Evolutionary conservation across 2,797 vertebrate genomes (phyloP).

Genomic region (Intellagama lesueurii): DNA sequence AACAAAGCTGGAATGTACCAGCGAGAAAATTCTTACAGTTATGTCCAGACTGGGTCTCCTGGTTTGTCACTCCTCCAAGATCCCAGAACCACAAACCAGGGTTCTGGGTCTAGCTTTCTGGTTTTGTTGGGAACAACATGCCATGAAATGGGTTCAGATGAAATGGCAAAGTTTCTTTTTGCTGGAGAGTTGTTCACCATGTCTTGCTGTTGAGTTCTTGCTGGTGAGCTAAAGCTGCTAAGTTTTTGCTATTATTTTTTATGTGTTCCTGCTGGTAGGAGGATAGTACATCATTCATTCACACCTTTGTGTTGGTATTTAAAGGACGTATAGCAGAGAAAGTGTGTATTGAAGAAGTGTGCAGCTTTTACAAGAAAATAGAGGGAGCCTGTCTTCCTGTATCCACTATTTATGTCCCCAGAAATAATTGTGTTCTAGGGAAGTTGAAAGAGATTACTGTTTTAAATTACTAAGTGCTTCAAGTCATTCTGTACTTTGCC

Average conservation of each 20-base stretch:
- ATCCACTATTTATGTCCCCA: background rate
- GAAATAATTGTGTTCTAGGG: conserved; percentile 3
- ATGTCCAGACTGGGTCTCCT: background rate
- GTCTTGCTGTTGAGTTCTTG: too few species aligned
- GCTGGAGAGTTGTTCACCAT: background rate
- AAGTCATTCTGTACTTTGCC: background rate
- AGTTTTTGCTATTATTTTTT: too few species aligned
- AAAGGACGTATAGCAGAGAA: background rate
- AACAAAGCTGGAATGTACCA: background rate
- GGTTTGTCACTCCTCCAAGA: background rate
- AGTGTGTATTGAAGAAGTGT: background rate
- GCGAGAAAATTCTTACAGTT: background rate
- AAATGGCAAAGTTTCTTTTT: background rate
- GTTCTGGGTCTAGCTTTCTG: background rate
- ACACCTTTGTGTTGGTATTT: background rate
- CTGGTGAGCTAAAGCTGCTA: too few species aligned
- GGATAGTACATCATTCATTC: background rate
- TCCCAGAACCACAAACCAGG: background rate
- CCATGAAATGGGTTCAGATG: background rate
- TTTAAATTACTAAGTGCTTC: background rate
- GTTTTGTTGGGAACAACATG: background rate
- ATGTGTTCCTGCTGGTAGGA: background rate
- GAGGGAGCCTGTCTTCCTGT: background rate
- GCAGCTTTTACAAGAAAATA: background rate
- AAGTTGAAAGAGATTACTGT: background rate